These are phyloP conservation scores for Caenorhabditis virilis DNA, from an alignment of 2,888 invertebrate genomes.

Conservation along the genomic window DNA sequence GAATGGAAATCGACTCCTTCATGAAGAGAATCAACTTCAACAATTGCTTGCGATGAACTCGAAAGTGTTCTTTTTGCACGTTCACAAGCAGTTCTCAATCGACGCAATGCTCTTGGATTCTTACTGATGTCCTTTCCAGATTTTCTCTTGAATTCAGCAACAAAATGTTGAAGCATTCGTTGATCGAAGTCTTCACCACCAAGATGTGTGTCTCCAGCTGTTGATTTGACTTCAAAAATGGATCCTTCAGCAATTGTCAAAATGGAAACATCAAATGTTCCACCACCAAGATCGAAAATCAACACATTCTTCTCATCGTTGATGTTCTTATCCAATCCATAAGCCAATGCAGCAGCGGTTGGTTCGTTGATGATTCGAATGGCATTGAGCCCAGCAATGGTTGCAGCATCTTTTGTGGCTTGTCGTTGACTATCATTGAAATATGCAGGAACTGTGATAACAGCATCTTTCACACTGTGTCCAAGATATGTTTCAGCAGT, in stretches of 20 bases:
- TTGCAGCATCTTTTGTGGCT: conserved; percentile 74
- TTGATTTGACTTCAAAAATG: conserved; percentile 54
- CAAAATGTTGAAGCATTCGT: conserved; percentile 69
- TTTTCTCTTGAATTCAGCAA: conserved; percentile 70
- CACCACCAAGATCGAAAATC: conserved; percentile 70
- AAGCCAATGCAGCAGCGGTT: conserved; percentile 79
- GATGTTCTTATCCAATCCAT: conserved; percentile 74
- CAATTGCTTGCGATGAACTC: conserved; percentile 70
- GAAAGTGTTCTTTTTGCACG: conserved; percentile 76
- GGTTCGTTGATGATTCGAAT: conserved; percentile 72
- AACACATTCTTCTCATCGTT: conserved; percentile 56
- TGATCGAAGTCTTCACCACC: no score
- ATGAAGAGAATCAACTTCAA: conserved; percentile 92
- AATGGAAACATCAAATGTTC: conserved; percentile 72
- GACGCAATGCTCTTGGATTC: conserved; percentile 86
- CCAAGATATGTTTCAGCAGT: no score
- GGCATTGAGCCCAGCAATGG: conserved; percentile 71
- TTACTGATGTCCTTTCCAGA: conserved; percentile 70
- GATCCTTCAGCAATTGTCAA: conserved; percentile 52
- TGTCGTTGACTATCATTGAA: conserved; percentile 77
- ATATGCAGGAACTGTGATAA: conserved; percentile 86
- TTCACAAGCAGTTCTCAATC: conserved; percentile 86
- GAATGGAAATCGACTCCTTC: conserved; percentile 96
- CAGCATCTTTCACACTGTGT: conserved; percentile 74
- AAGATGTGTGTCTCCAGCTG: conserved; percentile 79